Evolutionary conservation across 2,888 invertebrate species (phyloP), one percentile per base, ranked within the genome.

Genomic region (Ephialtes manifestator): DNA sequence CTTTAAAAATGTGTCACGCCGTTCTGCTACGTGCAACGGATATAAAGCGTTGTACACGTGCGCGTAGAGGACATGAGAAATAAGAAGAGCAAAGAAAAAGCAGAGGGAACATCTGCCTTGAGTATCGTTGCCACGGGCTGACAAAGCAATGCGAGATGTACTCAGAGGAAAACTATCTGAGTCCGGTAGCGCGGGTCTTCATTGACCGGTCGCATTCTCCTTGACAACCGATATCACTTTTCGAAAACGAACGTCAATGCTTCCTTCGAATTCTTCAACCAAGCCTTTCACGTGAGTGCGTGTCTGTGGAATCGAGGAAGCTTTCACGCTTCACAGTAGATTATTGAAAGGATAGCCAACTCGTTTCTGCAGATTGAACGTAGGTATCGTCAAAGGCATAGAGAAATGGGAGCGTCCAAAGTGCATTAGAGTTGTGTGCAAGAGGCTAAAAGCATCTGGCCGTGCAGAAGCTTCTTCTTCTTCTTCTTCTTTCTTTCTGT

Each of bases 1-100:
- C 77, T 86, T 86, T 85, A 86, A 88, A 89, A 90, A 89, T 88
- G 87, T 89, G 89, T 87, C 88, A 86, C 88, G 87, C 81, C 87
- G 85, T 85, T 87, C 85, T 81, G n/a, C 72, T 89, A 89, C 90
- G 89, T 89, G 88, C 81, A 18, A 60, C 51, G 86, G 53, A 77
- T 86, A 78, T 75, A 58, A 87, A 85, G 70, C 77, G 58, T 43
- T 24, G 24, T 65, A 43, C 65, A 43, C 46, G 53, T 51, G 67
- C n/a, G 20, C 28, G 55, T 20, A 1, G 65, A 28, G 53, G 39
- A 68, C 51, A 65, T 35, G 71, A n/a, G 60, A 74, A 79, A 53
- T 20, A 39, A 39, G 39, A 68, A 39, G 18, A 28, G 31, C 31
- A 53, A 24, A 67, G 53, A 48, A 39, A n/a, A 51, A 43, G 39